Conservation (phyloP, 2,113 vertebrate species). For the Microcebus ravelobensis region DNA sequence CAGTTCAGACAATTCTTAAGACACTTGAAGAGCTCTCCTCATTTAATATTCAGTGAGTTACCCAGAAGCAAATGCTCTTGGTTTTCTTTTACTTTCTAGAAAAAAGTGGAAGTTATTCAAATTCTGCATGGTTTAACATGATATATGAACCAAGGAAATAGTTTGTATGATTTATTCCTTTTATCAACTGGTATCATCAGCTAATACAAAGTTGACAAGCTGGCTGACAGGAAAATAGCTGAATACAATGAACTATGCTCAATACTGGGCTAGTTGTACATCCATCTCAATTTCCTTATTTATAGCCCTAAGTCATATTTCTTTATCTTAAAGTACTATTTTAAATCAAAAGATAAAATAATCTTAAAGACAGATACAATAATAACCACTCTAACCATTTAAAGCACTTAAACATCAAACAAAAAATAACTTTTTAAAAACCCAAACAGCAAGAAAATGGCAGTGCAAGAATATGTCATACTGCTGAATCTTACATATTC, state of each 20-base stretch:
- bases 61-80: not conserved
- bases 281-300: constrained; percentile 50
- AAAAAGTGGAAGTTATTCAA: constrained; percentile 35
- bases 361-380: constrained; percentile 60
- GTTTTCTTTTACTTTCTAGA: constrained; percentile 28
- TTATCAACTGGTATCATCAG: constrained; percentile 46
- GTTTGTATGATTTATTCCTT: not conserved
- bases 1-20: constrained; percentile 53
- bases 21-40: constrained; percentile 19
- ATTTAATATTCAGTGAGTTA: constrained; percentile 50
- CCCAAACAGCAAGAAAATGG: constrained; percentile 55
- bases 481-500: constrained; percentile 82
- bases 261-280: constrained; percentile 40
- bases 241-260: constrained; percentile 29
- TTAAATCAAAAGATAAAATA: constrained; percentile 75
- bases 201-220: constrained; percentile 56
- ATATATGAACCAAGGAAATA: constrained; percentile 28
- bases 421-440: constrained; percentile 44
- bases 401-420: constrained; percentile 58
- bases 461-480: constrained; percentile 24
- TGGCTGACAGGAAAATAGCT: constrained; percentile 39
- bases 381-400: constrained; percentile 33
- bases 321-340: constrained; percentile 51
- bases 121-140: constrained; percentile 27
- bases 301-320: constrained; percentile 41